These are phyloP conservation scores for Myodes glareolus DNA, from an alignment of 2,113 vertebrate genomes.

Conservation along the genomic window DNA sequence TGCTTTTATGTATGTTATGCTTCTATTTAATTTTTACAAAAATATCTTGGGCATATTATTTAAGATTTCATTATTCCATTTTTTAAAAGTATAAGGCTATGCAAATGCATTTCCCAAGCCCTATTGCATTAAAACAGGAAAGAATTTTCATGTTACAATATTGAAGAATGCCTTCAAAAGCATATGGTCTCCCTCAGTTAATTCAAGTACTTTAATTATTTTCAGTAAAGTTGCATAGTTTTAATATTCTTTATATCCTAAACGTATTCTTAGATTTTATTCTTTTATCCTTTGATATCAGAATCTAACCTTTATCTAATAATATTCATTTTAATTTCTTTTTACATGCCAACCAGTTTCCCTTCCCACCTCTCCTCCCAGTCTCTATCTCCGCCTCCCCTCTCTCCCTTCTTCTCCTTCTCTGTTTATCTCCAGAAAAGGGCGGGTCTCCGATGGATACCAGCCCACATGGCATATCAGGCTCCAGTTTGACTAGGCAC, in stretches of 20 bases:
- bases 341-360: not conserved
- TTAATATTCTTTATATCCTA: not conserved
- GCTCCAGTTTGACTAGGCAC: no score
- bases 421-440: no score
- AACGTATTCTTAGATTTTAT: not conserved
- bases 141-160: not conserved
- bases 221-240: not conserved
- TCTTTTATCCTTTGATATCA: not conserved
- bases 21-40: not conserved
- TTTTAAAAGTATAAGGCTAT: not conserved
- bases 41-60: not conserved
- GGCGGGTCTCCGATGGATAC: no score
- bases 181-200: not conserved
- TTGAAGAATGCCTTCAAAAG: not conserved
- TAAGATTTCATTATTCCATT: slow-evolving; percentile 16
- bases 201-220: not conserved
- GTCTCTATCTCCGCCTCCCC: not conserved
- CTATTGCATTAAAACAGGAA: not conserved
- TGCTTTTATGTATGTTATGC: not conserved
- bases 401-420: no score
- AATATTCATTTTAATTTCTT: no score
- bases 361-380: no score
- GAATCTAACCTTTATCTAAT: not conserved
- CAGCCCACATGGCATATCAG: no score
- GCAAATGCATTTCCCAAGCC: not conserved